These are phyloP conservation scores for Spea hammondii DNA, from an alignment of 2,797 vertebrate species.

Conservation along the genomic window DNA sequence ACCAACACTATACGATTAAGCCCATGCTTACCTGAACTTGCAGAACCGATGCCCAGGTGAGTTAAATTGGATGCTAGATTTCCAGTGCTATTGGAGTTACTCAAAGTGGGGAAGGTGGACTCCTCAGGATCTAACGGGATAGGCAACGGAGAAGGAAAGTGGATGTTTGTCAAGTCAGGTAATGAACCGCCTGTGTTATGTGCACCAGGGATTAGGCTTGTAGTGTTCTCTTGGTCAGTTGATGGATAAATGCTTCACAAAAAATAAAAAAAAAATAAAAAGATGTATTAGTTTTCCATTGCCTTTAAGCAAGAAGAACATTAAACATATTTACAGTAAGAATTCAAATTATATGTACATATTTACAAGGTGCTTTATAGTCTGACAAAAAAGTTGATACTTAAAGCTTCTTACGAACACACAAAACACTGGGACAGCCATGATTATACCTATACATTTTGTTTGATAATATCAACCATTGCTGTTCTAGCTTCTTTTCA, in stretches of 20 bases:
- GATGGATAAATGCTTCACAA: conserved; percentile 90
- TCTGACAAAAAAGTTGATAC: too few species aligned
- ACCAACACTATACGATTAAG: too few species aligned
- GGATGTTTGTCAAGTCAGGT: conserved; percentile 96
- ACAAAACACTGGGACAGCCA: too few species aligned
- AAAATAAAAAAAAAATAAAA: conserved; percentile 21
- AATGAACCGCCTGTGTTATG: conserved; percentile 95
- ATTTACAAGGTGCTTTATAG: too few species aligned
- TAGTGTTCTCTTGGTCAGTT: conserved; percentile 87
- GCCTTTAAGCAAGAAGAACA: too few species aligned
- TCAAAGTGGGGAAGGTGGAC: conserved; percentile 83
- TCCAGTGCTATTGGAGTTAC: conserved; percentile 83
- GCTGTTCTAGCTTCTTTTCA: too few species aligned
- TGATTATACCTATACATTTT: too few species aligned
- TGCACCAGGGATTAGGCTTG: conserved; percentile 81
- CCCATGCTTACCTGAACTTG: conserved; percentile 76
- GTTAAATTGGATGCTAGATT: conserved; percentile 91
- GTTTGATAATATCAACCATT: too few species aligned
- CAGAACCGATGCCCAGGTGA: conserved; percentile 85
- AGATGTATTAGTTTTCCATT: not conserved
- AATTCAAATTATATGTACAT: too few species aligned
- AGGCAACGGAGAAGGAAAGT: conserved; percentile 95
- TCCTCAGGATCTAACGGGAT: conserved; percentile 94
- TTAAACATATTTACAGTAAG: too few species aligned
- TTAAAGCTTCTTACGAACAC: too few species aligned